Base-by-base conservation (phyloP, 1,140 invertebrate species). In the Coboldia fuscipes region DNA sequence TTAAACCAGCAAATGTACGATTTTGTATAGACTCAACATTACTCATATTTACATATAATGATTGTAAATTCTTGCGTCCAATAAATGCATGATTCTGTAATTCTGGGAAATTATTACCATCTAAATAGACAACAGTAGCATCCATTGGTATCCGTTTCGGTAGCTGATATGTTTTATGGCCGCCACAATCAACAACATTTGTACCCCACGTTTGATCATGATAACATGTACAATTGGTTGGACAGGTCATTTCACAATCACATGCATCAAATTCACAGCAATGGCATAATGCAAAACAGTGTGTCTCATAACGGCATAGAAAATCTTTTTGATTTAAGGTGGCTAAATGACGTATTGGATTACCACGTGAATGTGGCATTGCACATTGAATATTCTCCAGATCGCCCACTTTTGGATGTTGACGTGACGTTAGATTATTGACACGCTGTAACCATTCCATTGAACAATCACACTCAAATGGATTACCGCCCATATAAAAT, bases 261-360 rank as follows among this genome's bases (percentile, higher is more conserved):
- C 86, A 93, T 30, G 83, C 84, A 50, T 90, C 84, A 50, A 86
- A 90, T 44, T 92, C 85, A 50, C 86, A 92, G 57, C 86, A 93
- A 45, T 86, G 82, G 49, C 86, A 93, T 30, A 89, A 58, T 13
- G 85, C 76, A 56, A 90, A 90, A 60, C 86, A 92, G 56, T 92
- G 86, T 22, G 80, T 81, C 43, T 82, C 75, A 58, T 93, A 93
- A 34, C 71, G 72, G 53, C 86, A 93, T 41, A 93, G 62, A 57
- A 90, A 92, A 45, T 89, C 76, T 43, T 77, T 71, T 2, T 77
- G 63, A 39, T 72, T 69, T 30, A 70, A 51, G 1, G 63, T 59
- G 15, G 68, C 72, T 38, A 77, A 54, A 2, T 77, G 66, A 46
- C 80, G 63, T 37, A 78, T 70, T 14, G 70, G 60, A 42, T 61